Conservation (phyloP, 1,140 invertebrate genomes). For the Lasioglossum baleicum region DNA sequence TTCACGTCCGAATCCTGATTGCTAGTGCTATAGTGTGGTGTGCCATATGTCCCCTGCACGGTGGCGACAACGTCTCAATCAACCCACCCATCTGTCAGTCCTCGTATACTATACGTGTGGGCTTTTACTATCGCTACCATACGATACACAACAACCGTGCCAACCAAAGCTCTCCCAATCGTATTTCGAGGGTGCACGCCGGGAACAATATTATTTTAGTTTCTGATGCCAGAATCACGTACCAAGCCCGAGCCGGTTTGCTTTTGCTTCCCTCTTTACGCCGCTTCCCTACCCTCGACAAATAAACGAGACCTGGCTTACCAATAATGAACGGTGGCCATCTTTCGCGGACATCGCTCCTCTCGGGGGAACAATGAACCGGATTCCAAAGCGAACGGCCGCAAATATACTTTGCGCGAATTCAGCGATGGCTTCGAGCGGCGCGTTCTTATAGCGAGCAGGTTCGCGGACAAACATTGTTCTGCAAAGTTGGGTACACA, state of each 20-base stretch:
- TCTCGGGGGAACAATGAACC: slow-evolving; percentile 35
- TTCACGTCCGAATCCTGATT: slow-evolving; percentile 56
- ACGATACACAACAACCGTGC: slow-evolving; percentile 40
- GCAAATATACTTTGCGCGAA: not conserved
- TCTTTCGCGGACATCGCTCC: not conserved
- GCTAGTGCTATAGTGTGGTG: slow-evolving; percentile 13
- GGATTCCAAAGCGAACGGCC: slow-evolving; percentile 19
- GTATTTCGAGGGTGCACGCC: slow-evolving; percentile 58
- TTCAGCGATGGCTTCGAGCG: too few species aligned
- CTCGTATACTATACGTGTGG: slow-evolving; percentile 15
- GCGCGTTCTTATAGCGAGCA: too few species aligned
- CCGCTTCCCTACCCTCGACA: slow-evolving; percentile 45
- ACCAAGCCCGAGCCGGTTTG: slow-evolving; percentile 49
- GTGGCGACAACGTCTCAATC: slow-evolving; percentile 66
- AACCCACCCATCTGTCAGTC: slow-evolving; percentile 59
- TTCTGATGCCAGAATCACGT: slow-evolving; percentile 60
- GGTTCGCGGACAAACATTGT: too few species aligned
- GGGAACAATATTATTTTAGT: slow-evolving; percentile 75
- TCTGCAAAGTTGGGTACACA: too few species aligned
- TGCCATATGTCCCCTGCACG: slow-evolving; percentile 56
- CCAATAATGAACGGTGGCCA: slow-evolving; percentile 36
- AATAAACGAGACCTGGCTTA: slow-evolving; percentile 52
- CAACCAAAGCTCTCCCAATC: slow-evolving; percentile 34
- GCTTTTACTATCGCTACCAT: slow-evolving; percentile 22
- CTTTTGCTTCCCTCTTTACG: slow-evolving; percentile 50